Evolutionary conservation across 2,797 vertebrate species (phyloP).

Genomic region (Arctocebus calabarensis): DNA sequence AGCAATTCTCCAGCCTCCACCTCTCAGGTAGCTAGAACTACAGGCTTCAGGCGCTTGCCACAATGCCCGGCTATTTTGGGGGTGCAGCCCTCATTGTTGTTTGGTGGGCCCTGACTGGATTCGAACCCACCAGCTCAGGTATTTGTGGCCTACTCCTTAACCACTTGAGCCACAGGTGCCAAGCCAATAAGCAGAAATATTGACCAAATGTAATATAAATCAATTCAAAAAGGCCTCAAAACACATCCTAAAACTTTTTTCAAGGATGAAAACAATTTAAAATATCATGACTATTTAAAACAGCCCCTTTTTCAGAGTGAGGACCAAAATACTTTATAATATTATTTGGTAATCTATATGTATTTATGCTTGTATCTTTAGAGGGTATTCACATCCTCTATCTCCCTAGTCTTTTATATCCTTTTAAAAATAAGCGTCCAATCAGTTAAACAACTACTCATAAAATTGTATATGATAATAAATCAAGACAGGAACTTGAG

Average conservation of each 20-base stretch:
- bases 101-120: no score
- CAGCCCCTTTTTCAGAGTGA: background rate
- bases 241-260: background rate
- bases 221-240: background rate
- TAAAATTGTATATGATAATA: slow-evolving; percentile 39
- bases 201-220: background rate
- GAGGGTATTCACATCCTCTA: background rate
- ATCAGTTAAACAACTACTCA: background rate
- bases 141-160: no score
- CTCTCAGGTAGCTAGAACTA: no score
- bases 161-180: no score
- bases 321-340: background rate
- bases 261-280: background rate
- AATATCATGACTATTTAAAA: background rate
- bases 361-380: background rate
- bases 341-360: background rate
- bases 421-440: background rate
- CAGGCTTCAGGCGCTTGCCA: no score
- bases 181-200: background rate
- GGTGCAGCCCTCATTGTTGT: no score
- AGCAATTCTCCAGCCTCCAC: no score
- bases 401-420: background rate
- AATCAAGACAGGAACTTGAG: background rate
- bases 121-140: no score
- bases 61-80: no score